Base-by-base conservation (phyloP, 2,888 invertebrate genomes). In the Drosophila phalerata region DNA sequence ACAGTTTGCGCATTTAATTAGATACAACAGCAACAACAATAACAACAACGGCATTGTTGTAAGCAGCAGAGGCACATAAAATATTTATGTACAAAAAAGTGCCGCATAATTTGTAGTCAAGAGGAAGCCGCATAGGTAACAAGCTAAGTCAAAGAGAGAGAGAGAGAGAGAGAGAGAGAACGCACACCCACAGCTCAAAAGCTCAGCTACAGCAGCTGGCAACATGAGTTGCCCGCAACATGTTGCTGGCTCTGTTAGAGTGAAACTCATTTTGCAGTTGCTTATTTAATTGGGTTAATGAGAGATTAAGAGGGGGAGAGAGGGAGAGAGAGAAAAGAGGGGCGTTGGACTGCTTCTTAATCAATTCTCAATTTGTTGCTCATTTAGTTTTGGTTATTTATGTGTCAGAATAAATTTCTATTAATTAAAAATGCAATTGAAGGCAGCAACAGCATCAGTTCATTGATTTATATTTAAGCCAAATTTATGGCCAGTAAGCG, bases 1-100 rank as follows among this genome's bases (percentile, higher is more conserved):
- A 79, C 62, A 62, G 81, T 77, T 83, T 84, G 74, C 77, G 69
- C 86, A 80, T 86, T 88, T 86, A 88, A 88, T 86, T 85, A 86
- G 81, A 86, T 73, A 68, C 32, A 55, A 64, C 69, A 70, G 53
- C 52, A 66, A 34, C 43, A 57, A 57, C 63, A 55, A 64, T 68
- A 70, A 51, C 52, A 66, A 34, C 43, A 57, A 57, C 63, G 32
- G 37, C 57, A 53, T 62, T 57, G 56, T 63, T 73, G 64, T 79
- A 75, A 77, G 69, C 78, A 76, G 66, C 77, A 71, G 62, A 71
- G 62, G 62, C 73, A 56, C 66, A 70, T 81, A 68, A 78, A 80
- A 80, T 80, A 74, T 77, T 79, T 77, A 66, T 77, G 75, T 79
- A n/a, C n/a, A 51, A 55, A 68, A 55, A 65, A 68, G 64, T 62